Conservation (phyloP, 2,888 invertebrate genomes). For the Ochlodes sylvanus region DNA sequence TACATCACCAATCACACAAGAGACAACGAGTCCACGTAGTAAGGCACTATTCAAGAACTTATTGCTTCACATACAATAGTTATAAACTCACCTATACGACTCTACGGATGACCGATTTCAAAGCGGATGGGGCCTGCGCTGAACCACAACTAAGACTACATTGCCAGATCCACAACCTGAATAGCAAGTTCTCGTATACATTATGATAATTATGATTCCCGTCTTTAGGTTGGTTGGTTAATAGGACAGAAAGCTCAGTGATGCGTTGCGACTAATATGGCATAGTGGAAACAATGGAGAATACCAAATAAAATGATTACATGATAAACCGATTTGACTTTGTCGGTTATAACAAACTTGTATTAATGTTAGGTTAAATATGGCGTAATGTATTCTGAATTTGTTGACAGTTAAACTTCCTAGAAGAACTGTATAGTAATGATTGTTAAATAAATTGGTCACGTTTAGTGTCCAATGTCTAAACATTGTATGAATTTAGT, state of each 20-base stretch:
- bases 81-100: constrained; percentile 42
- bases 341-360: neutral
- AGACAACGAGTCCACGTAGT: too few species aligned
- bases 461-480: neutral
- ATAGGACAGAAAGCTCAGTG: constrained; percentile 67
- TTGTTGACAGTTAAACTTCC: neutral
- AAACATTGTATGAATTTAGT: neutral
- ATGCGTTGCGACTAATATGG: constrained; percentile 52
- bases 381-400: neutral
- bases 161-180: constrained; percentile 54
- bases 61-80: neutral
- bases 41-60: neutral
- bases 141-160: constrained; percentile 48
- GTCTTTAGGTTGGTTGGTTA: constrained; percentile 63
- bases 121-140: constrained; percentile 58
- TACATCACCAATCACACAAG: too few species aligned
- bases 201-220: constrained; percentile 53
- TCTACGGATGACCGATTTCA: constrained; percentile 56
- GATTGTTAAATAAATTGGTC: neutral
- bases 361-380: neutral
- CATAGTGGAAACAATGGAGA: constrained; percentile 32
- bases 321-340: neutral
- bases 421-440: neutral
- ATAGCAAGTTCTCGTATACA: constrained; percentile 54
- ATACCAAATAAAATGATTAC: constrained; percentile 18